phyloP scores from a whole-genome alignment of 64 coral and sea anemone genomes.

The Dendronephthya gigantea region DNA sequence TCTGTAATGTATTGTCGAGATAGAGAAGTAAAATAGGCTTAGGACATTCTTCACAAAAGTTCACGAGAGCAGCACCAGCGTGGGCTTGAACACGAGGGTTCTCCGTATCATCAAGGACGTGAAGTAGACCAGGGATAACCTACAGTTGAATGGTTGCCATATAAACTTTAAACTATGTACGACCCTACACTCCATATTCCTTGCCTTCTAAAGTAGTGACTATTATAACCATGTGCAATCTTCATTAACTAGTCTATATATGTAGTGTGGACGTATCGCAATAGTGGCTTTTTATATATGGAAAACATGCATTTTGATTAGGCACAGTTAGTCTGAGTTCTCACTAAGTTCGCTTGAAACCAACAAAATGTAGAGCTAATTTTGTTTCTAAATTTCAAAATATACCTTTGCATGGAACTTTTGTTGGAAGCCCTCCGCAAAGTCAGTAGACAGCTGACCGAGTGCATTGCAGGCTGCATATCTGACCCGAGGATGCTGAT shows the following conservation, averaged over 20 bases:
- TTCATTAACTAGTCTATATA: too few species aligned
- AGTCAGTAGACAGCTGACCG: constrained; percentile 90
- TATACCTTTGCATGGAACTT: constrained; percentile 86
- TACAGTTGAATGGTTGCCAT: neutral
- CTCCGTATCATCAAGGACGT: constrained; percentile 64
- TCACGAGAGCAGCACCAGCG: constrained; percentile 85
- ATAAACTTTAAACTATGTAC: too few species aligned
- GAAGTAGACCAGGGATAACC: constrained; percentile 70
- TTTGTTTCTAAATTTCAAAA: neutral
- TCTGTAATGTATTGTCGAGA: constrained; percentile 64
- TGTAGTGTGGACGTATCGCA: too few species aligned
- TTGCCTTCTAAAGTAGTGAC: too few species aligned
- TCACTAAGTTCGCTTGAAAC: too few species aligned
- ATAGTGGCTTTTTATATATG: too few species aligned
- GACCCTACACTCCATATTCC: too few species aligned
- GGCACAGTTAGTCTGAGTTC: too few species aligned
- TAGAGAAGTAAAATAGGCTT: constrained; percentile 65
- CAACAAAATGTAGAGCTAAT: too few species aligned
- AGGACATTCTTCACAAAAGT: constrained; percentile 93
- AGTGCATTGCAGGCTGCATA: constrained; percentile 97
- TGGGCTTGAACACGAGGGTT: constrained; percentile 96
- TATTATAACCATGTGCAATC: too few species aligned
- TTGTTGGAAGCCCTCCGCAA: constrained; percentile 83
- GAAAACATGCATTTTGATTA: too few species aligned
- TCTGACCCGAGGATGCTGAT: constrained; percentile 74